phyloP scores from a whole-genome alignment of 2,888 invertebrate genomes.

The Sesia apiformis region DNA sequence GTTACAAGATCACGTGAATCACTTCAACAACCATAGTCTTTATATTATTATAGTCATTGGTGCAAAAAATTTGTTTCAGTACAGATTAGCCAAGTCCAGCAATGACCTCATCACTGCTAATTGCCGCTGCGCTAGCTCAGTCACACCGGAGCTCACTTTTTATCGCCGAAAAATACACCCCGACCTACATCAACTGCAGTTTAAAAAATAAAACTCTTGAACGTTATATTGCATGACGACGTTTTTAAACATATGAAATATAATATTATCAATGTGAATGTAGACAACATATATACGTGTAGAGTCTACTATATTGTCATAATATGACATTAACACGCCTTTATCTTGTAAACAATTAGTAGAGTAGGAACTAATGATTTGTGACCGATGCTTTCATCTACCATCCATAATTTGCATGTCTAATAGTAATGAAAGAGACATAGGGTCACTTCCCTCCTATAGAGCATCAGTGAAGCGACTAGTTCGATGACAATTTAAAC shows the following conservation, averaged over 20 bases:
- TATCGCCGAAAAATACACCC: slow-evolving; percentile 37
- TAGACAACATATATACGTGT: not conserved
- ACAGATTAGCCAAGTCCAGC: slow-evolving; percentile 10
- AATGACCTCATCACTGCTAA: slow-evolving; percentile 37
- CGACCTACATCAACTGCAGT: slow-evolving; percentile 60
- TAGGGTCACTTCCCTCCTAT: too few relatives aligned
- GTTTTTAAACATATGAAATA: too few relatives aligned
- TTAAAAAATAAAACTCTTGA: not conserved
- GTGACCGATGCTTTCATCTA: slow-evolving; percentile 1
- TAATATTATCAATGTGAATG: too few relatives aligned
- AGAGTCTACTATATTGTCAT: not conserved
- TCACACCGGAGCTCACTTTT: slow-evolving; percentile 39
- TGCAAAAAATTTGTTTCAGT: too few relatives aligned
- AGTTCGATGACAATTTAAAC: too few relatives aligned
- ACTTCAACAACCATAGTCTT: too few relatives aligned
- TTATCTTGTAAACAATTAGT: slow-evolving; percentile 1
- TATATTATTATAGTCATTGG: too few relatives aligned
- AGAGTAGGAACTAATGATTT: slow-evolving; percentile 5
- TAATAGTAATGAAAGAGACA: too few relatives aligned
- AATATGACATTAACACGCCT: slow-evolving; percentile 7
- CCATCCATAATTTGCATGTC: too few relatives aligned
- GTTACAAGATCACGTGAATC: too few relatives aligned
- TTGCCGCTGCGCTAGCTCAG: slow-evolving; percentile 19
- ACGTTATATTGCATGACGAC: too few relatives aligned
- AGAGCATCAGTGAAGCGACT: too few relatives aligned